Evolutionary conservation across 1,140 invertebrate species (phyloP), one percentile per base, ranked within the genome.

Genomic region (Calliopsis andreniformis): DNA sequence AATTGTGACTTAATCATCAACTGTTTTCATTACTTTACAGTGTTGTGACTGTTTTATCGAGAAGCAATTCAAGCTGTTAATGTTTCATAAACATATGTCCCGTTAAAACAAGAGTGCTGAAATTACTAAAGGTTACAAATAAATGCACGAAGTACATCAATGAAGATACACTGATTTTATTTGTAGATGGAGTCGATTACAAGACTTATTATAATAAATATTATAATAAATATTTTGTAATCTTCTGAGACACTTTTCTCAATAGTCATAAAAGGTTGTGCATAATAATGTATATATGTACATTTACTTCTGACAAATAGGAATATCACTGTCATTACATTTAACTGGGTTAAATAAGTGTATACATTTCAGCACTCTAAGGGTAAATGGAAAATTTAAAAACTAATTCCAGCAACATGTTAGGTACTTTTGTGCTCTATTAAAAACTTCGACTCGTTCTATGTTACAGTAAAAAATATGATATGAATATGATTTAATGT

Each of bases 341-440:
- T n/a, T n/a, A n/a, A 23, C 43, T 64, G 58, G 20, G 20, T 39
- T 61, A 61, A 45, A 67, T 56, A 42, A 80, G 23, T 55, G 69
- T 69, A 58, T 45, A 84, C n/a, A 53, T 82, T 85, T 85, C 82
- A 85, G 84, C 83, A 85, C 84, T 85, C 79, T 76, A 68, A 71
- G n/a, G 12, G 32, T 18, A 61, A 59, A 45, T 59, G 51, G 32
- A 47, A 73, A 39, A 80, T 58, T 69, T 58, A 30, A 45, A 43
- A 77, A 75, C 32, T 53, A 63, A 78, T 39, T 35, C 78, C 35
- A 30, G 18, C 14, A 30, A 55, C 35, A 35, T 25, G 25, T 55
- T 55, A 71, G 25, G 7, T 79, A 76, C 63, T 35, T 70, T 78
- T 78, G 51, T 70, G 63, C 58, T 30, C 35, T 53, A 51, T 53